phyloP scores from a whole-genome alignment of 2,113 vertebrate species.

The Polypterus bichir region DNA sequence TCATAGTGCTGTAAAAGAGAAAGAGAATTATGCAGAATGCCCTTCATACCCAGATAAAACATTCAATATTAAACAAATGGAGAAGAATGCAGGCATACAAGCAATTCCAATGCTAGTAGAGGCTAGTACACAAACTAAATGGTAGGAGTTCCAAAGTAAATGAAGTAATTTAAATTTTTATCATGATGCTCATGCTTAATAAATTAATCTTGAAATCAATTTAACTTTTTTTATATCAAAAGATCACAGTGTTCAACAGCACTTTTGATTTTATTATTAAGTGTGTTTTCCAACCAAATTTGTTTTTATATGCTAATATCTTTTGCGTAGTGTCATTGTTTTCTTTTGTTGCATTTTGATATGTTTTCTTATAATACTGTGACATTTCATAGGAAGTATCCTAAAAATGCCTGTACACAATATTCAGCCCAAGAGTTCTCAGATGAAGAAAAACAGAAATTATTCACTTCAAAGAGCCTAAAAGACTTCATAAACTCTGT shows the following conservation, averaged over 20 bases:
- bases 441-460: slow-evolving; percentile 45
- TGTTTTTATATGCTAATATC: too few relatives aligned
- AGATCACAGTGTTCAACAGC: too few relatives aligned
- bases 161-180: too few relatives aligned
- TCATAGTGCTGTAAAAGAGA: slow-evolving; percentile 41
- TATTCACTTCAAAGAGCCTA: slow-evolving; percentile 43
- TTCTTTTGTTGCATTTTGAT: neutral
- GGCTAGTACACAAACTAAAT: slow-evolving; percentile 62
- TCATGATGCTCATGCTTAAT: too few relatives aligned
- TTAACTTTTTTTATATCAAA: too few relatives aligned
- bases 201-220: too few relatives aligned
- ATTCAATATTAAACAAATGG: slow-evolving; percentile 59
- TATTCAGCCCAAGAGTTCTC: slow-evolving; percentile 58
- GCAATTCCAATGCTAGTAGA: slow-evolving; percentile 39
- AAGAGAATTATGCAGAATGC: slow-evolving; percentile 53
- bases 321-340: too few relatives aligned
- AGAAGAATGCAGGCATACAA: slow-evolving; percentile 54
- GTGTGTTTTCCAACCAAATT: too few relatives aligned
- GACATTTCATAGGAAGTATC: slow-evolving; percentile 49
- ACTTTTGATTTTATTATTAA: too few relatives aligned
- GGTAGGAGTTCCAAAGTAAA: slow-evolving; percentile 41
- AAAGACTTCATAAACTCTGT: slow-evolving; percentile 50
- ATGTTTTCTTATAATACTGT: slow-evolving; percentile 13
- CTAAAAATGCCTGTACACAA: slow-evolving; percentile 58
- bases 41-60: slow-evolving; percentile 58